Evolutionary conservation across 2,113 vertebrate species (phyloP).

Genomic region (Urocynchramus pylzowi): DNA sequence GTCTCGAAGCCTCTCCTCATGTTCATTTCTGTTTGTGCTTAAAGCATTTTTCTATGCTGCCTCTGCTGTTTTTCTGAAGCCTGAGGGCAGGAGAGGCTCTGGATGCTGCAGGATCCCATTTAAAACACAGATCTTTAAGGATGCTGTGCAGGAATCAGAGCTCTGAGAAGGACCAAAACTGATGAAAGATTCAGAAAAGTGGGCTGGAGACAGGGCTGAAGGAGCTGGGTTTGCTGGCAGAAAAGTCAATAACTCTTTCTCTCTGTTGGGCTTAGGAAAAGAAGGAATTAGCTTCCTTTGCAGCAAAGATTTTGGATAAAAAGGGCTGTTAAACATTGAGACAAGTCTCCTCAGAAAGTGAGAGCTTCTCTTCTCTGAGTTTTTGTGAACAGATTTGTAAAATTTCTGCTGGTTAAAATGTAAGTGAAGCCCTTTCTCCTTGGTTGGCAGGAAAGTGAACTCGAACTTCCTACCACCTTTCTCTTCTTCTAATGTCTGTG

Average conservation of each 20-base stretch:
- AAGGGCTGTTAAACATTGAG: background rate
- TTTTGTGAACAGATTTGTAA: background rate
- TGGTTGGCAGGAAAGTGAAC: background rate
- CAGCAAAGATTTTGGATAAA: background rate
- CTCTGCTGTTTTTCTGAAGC: background rate
- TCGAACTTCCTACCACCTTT: background rate
- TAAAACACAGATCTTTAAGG: background rate
- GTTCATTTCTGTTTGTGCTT: background rate
- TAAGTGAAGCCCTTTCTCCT: background rate
- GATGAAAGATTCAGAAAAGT: constrained; percentile 10
- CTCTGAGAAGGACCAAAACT: background rate
- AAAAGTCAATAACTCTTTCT: constrained; percentile 12
- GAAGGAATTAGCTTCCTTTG: background rate
- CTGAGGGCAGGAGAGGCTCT: background rate
- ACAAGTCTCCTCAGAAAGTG: background rate
- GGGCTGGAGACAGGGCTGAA: background rate
- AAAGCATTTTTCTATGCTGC: background rate
- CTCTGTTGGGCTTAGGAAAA: background rate
- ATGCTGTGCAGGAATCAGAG: background rate
- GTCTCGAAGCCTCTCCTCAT: background rate
- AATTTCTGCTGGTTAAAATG: background rate
- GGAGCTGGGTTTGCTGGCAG: background rate
- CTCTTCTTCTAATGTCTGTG: background rate
- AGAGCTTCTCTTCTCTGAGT: background rate
- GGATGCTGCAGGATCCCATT: background rate